Percentiles rank a stretch among this genome's conserved stretches.
Evolutionary conservation across 2,797 vertebrate species (phyloP).

Genomic region (Mormyrus proboscirostris): DNA sequence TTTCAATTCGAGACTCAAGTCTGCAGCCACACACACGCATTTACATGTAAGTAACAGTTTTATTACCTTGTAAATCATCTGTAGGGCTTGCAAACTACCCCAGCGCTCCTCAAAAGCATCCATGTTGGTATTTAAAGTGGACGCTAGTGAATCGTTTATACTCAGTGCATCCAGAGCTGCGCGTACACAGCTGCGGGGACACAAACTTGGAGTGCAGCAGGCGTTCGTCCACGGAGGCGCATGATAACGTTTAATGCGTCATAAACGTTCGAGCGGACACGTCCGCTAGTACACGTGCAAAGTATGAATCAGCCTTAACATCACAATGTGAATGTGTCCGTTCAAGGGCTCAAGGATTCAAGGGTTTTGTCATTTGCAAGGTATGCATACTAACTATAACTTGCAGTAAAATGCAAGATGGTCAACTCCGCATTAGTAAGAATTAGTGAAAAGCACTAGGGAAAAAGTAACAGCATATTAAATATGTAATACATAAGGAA

Average conservation of each 20-base stretch:
- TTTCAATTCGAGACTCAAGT: not conserved
- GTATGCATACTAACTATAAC: not conserved
- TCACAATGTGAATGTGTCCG: not conserved
- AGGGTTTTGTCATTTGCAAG: not conserved
- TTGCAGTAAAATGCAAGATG: not conserved
- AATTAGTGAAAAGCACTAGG: not conserved
- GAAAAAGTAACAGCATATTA: not conserved
- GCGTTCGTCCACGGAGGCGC: not conserved
- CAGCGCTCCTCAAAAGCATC: not conserved
- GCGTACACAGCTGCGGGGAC: not conserved
- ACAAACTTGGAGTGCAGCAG: not conserved
- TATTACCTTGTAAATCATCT: not conserved
- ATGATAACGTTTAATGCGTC: not conserved
- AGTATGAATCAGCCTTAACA: not conserved
- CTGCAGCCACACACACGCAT: not conserved
- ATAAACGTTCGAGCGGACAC: not conserved
- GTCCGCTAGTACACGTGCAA: not conserved
- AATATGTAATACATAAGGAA: not conserved
- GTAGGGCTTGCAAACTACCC: not conserved
- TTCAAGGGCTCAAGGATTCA: not conserved
- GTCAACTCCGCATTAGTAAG: not conserved
- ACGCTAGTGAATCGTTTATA: not conserved
- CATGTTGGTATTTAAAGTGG: not conserved
- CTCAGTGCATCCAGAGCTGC: not conserved
- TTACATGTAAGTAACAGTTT: not conserved